Evolutionary conservation across 2,113 vertebrate species (phyloP).

Genomic region (Poecilia latipinna): DNA sequence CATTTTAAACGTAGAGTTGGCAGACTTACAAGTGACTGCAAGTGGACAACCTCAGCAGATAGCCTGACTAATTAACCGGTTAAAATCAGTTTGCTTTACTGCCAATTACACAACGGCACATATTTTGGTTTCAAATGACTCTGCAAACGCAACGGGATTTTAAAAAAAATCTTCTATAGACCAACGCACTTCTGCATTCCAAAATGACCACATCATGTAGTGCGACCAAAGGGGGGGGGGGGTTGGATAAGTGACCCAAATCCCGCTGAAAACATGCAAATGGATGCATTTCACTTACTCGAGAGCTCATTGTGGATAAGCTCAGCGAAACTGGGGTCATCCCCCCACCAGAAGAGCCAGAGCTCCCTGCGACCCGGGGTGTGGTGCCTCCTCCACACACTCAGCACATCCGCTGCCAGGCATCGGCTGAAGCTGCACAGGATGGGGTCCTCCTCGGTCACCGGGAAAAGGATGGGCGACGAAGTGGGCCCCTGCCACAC

Average conservation of each 20-base stretch:
- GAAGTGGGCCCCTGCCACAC: conserved; percentile 98
- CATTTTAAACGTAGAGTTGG: not conserved
- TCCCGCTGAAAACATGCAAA: not conserved
- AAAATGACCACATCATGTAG: not conserved
- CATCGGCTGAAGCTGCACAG: conserved; percentile 98
- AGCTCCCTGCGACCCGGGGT: conserved; percentile 94
- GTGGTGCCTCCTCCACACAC: conserved; percentile 96
- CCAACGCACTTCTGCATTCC: not conserved
- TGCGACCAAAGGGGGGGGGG: not conserved
- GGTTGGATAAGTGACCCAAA: not conserved
- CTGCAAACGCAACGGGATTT: not conserved
- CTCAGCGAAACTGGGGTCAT: conserved; percentile 97
- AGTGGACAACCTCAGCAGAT: not conserved
- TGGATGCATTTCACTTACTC: conserved; percentile 80
- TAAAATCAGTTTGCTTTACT: not conserved
- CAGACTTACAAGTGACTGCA: not conserved
- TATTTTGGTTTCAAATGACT: not conserved
- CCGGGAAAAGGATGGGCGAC: conserved; percentile 96
- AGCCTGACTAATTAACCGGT: not conserved
- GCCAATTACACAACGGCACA: not conserved
- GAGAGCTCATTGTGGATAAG: conserved; percentile 96
- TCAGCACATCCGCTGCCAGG: conserved; percentile 93
- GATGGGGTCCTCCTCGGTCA: conserved; percentile 99
- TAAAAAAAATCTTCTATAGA: not conserved
- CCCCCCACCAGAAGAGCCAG: conserved; percentile 99